Base-by-base conservation (phyloP, 2,113 vertebrate species). In the Hystrix cristata region DNA sequence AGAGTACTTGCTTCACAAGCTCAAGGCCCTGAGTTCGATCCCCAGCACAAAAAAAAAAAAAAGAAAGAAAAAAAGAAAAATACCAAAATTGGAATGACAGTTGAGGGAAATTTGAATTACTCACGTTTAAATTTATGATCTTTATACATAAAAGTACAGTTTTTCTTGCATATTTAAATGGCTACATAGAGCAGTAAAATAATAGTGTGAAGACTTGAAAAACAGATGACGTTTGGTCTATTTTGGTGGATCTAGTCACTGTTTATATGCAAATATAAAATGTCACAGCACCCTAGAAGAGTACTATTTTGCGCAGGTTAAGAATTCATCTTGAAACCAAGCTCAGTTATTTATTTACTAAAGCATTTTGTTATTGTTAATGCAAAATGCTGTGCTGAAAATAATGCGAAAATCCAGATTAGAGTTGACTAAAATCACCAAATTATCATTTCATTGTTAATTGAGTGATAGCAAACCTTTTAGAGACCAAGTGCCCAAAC, bases 11-110 rank as follows among this genome's bases (percentile, higher is more conserved):
- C 38, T 38, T 38, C 38, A 38, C 38, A 38, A 38, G 38, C 38
- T 38, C 38, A 38, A 38, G 38, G 38, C 38, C 38, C 38, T 38
- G 38, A 38, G 38, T 38, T 38, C 38, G 38, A 38, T 38, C 38
- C 38, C 38, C 2, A 38, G 38, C 38, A 38, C 38, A 38, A 38
- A 38, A 38, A 38, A 38, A 38, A 38, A 38, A 38, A 38, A 38
- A 38, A 38, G 38, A 38, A 38, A 38, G 38, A 38, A 38, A 38
- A 38, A 38, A 38, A 38, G 38, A 38, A 74, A 86, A 71, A 48
- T 27, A 46, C 23, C 3, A 92, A 46, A 94, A 43, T 53, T 38
- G 31, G 5, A 96, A 38, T 95, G 46, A 62, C 91, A 80, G 94
- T 38, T 62, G 21, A 90, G 78, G 18, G 65, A 79, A 89, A 34